Percentiles rank a stretch among this genome's conserved stretches.
Conservation (phyloP, 2,888 invertebrate genomes). For the Thumatha senex region DNA sequence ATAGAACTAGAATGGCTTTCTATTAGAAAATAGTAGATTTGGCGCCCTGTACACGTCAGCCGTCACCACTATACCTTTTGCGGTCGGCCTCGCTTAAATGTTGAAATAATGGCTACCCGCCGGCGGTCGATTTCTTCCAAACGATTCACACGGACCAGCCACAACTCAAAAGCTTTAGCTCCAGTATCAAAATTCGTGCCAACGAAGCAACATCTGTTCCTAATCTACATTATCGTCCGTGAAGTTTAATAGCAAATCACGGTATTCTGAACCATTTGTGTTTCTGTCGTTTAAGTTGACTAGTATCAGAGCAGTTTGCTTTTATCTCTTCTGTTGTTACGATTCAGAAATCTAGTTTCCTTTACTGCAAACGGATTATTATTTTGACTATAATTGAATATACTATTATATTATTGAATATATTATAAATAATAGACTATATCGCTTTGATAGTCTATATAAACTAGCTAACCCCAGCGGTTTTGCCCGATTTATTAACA, state of each 20-base stretch:
- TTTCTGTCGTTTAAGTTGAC: too few relatives aligned
- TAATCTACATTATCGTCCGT: not conserved
- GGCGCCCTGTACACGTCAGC: not conserved
- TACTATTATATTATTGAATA: too few relatives aligned
- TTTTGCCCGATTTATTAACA: too few relatives aligned
- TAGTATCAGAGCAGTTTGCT: too few relatives aligned
- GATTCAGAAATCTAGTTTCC: not conserved
- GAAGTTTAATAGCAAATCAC: not conserved
- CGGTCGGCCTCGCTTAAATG: not conserved
- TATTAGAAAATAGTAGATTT: not conserved
- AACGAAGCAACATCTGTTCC: not conserved
- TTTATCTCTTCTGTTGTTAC: too few relatives aligned
- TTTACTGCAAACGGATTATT: not conserved
- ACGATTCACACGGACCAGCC: not conserved
- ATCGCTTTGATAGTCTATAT: too few relatives aligned
- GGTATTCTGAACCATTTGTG: not conserved
- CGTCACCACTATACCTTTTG: not conserved
- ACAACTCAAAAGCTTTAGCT: not conserved
- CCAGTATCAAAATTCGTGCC: slow-evolving; percentile 12
- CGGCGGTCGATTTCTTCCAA: not conserved
- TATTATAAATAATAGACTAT: too few relatives aligned
- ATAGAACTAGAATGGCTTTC: too few relatives aligned
- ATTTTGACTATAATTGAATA: too few relatives aligned
- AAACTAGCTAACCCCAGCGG: too few relatives aligned
- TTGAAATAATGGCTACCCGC: not conserved